These are phyloP conservation scores for Triplophysa dalaica DNA, from an alignment of 2,113 vertebrate species.

Conservation along the genomic window DNA sequence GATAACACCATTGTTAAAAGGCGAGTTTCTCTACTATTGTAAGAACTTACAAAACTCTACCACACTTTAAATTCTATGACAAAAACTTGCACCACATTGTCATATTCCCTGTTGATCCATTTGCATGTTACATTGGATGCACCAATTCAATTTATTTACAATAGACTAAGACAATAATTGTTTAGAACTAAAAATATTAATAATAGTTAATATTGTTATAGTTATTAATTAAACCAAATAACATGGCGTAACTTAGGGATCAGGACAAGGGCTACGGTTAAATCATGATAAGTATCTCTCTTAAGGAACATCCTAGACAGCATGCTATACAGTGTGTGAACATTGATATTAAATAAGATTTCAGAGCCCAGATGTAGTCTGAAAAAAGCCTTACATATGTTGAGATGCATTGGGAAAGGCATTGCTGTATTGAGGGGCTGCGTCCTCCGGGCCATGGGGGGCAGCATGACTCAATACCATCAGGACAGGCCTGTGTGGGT, in stretches of 20 bases:
- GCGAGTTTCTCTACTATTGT: background rate
- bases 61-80: background rate
- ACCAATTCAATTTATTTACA: too few relatives aligned
- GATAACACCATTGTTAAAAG: background rate
- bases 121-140: background rate
- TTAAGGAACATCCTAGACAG: conserved; percentile 21
- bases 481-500: conserved; percentile 90
- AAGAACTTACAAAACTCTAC: background rate
- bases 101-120: background rate
- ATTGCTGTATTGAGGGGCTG: conserved; percentile 90
- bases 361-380: background rate
- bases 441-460: conserved; percentile 94
- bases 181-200: too few relatives aligned
- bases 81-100: background rate
- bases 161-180: too few relatives aligned
- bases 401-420: conserved; percentile 94
- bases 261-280: conserved; percentile 35
- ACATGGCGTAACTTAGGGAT: background rate
- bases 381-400: conserved; percentile 84
- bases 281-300: conserved; percentile 65
- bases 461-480: conserved; percentile 97
- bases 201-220: too few relatives aligned
- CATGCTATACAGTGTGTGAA: background rate
- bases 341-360: background rate
- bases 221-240: background rate